Percentiles rank a stretch among this genome's conserved stretches.
Conservation (phyloP, 2,113 vertebrate species). For the Zonotrichia leucophrys region DNA sequence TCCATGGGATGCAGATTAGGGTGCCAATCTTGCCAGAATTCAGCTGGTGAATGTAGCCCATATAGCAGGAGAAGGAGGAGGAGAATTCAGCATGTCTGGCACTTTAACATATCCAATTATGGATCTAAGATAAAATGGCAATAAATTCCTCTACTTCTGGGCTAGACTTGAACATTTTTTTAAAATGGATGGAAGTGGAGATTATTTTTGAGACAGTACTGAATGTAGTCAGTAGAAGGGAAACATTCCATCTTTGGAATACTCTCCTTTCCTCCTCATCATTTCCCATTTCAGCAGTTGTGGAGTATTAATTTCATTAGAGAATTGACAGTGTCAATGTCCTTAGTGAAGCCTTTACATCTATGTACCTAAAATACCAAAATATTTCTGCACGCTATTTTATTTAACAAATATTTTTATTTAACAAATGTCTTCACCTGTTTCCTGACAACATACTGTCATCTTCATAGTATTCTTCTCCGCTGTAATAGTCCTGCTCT, state of each 20-base stretch:
- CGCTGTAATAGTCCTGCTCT: constrained; percentile 90
- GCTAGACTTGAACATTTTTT: background rate
- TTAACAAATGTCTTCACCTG: constrained; percentile 72
- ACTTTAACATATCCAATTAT: background rate
- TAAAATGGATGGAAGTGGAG: background rate
- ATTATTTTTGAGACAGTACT: background rate
- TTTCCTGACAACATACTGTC: constrained; percentile 87
- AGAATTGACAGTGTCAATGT: background rate
- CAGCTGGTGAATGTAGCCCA: background rate
- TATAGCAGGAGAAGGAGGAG: background rate
- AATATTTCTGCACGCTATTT: background rate
- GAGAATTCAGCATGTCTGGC: background rate
- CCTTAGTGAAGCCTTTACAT: background rate
- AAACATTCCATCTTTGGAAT: background rate
- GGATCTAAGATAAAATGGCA: background rate
- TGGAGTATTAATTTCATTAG: background rate
- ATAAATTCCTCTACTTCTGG: background rate
- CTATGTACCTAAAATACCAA: background rate
- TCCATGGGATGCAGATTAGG: background rate
- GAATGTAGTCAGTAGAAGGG: background rate
- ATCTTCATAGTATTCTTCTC: constrained; percentile 92
- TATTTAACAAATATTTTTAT: background rate
- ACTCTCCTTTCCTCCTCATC: background rate
- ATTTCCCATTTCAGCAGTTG: background rate
- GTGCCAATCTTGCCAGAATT: background rate